Conservation (phyloP, 2,888 invertebrate genomes). For the Pardosa pseudoannulata region DNA sequence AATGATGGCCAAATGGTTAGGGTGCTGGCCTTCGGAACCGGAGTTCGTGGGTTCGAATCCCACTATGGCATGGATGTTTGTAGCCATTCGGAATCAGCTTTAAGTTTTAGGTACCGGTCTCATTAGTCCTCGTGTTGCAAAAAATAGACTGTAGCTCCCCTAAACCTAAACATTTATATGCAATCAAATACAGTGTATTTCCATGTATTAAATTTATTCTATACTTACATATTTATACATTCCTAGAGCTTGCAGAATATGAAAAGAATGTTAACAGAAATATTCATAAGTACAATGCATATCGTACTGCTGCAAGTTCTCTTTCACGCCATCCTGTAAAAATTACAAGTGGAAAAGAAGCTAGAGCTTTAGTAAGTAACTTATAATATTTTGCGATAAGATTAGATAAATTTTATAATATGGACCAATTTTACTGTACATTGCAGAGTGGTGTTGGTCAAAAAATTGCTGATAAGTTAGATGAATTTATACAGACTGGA, state of each 20-base stretch:
- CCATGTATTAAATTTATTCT: no score
- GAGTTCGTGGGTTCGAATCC: no score
- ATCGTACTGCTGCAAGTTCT: constrained; percentile 82
- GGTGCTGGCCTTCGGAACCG: no score
- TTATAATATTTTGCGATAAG: no score
- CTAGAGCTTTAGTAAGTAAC: constrained; percentile 81
- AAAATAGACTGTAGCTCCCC: no score
- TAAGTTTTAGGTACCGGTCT: no score
- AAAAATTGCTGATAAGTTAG: constrained; percentile 88
- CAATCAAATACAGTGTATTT: no score
- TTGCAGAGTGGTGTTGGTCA: constrained; percentile 82
- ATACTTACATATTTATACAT: neutral
- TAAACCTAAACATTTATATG: no score
- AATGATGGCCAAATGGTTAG: no score
- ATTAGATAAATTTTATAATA: neutral
- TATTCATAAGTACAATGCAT: constrained; percentile 87
- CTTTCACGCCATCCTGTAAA: constrained; percentile 82
- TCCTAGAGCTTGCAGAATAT: constrained; percentile 86
- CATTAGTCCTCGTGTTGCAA: no score
- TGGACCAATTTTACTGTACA: neutral
- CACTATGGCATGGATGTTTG: no score
- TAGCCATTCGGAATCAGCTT: no score
- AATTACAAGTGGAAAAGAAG: constrained; percentile 85
- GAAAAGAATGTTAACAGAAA: constrained; percentile 87
- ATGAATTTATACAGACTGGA: constrained; percentile 87